Conservation (phyloP, 92 coral and sea anemone genomes). For the Porites cylindrica region DNA sequence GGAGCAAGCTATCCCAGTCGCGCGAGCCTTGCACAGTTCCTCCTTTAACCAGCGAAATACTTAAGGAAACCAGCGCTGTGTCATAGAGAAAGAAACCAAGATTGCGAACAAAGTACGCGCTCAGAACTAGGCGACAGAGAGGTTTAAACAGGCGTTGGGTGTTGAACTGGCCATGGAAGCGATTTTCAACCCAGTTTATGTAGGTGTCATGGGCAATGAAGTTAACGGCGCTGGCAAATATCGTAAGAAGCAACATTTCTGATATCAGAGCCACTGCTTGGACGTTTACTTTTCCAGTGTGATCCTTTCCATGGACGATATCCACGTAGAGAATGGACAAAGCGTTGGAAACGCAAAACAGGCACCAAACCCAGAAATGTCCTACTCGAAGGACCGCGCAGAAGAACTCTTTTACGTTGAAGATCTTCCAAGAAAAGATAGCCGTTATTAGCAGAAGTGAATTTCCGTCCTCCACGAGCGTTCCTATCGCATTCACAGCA, state of each 20-base stretch:
- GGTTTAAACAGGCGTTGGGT: conserved; percentile 41
- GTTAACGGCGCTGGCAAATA: conserved; percentile 76
- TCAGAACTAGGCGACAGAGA: conserved; percentile 39
- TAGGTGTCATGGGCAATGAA: conserved; percentile 69
- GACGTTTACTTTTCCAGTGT: conserved; percentile 10
- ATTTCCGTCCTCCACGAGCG: conserved; percentile 64
- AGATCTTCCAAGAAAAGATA: conserved; percentile 67
- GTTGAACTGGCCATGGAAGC: background rate
- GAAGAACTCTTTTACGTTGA: conserved; percentile 53
- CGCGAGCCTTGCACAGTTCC: conserved; percentile 9
- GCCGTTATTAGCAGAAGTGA: conserved; percentile 51
- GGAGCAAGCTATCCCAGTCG: conserved; percentile 77
- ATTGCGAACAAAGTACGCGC: conserved; percentile 73
- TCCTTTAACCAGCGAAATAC: conserved; percentile 72
- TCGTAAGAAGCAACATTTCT: conserved; percentile 52
- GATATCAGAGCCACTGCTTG: conserved; percentile 53
- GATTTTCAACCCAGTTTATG: conserved; percentile 51
- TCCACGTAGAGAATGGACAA: conserved; percentile 42
- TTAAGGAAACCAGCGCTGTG: conserved; percentile 80
- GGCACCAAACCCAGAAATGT: conserved; percentile 86
- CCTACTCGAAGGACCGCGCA: conserved; percentile 68
- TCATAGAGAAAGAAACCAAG: conserved; percentile 82
- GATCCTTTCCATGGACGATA: conserved; percentile 35
- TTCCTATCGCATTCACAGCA: conserved; percentile 38
- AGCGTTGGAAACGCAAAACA: conserved; percentile 35